Conservation (phyloP, 2,888 invertebrate species). For the Trilocha varians region DNA sequence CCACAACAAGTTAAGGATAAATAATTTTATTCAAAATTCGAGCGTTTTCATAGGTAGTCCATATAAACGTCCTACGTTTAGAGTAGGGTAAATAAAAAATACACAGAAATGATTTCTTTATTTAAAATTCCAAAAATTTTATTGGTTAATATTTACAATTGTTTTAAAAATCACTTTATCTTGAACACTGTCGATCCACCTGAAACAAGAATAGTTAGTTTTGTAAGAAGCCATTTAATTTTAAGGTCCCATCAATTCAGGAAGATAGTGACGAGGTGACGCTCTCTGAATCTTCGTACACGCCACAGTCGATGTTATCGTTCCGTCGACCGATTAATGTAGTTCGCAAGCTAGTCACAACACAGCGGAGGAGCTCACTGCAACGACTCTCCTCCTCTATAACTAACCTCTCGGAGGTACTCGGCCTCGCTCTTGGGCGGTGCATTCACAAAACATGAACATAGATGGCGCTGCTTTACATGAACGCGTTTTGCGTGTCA, state of each 20-base stretch:
- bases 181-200: not conserved
- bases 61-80: too few species aligned
- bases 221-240: constrained; percentile 42
- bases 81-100: constrained; percentile 3
- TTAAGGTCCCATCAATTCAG: constrained; percentile 57
- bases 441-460: constrained; percentile 35
- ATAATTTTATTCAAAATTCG: too few species aligned
- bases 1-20: too few species aligned
- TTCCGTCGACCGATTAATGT: constrained; percentile 61
- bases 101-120: constrained; percentile 4
- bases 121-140: not conserved
- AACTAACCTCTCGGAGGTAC: constrained; percentile 69
- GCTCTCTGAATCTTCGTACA: constrained; percentile 47
- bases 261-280: constrained; percentile 51
- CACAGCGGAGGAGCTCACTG: constrained; percentile 62
- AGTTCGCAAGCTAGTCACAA: constrained; percentile 67
- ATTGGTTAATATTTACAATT: not conserved
- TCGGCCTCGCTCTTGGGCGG: constrained; percentile 34
- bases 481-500: not conserved
- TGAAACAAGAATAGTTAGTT: constrained; percentile 10
- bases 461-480: too few species aligned
- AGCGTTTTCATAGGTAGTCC: too few species aligned
- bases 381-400: constrained; percentile 65
- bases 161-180: not conserved
- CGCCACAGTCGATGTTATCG: constrained; percentile 52